A percentile compares a stretch with the other conserved stretches of the same genome.
phyloP scores from a whole-genome alignment of 2,113 vertebrate species.

The Astur gentilis region DNA sequence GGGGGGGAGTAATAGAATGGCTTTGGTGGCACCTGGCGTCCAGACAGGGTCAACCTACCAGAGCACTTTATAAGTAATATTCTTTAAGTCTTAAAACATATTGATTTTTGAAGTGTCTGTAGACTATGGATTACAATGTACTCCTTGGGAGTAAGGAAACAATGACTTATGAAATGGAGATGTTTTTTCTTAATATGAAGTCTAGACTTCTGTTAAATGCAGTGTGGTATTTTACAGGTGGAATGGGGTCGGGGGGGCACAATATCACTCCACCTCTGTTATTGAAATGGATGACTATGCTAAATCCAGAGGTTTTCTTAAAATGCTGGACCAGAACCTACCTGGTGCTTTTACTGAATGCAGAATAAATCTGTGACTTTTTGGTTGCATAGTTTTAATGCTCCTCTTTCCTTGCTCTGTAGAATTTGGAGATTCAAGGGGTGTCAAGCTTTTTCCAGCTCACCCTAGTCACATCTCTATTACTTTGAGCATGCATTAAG shows the following conservation, averaged over 20 bases:
- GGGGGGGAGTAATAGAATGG: too few species aligned
- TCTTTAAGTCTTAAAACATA: not conserved
- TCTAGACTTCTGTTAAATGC: not conserved
- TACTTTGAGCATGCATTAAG: not conserved
- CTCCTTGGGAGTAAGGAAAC: not conserved
- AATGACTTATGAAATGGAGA: not conserved
- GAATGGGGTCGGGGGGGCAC: fast-evolving
- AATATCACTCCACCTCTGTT: not conserved
- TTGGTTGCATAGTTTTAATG: not conserved
- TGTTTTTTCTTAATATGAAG: not conserved
- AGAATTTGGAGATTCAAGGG: not conserved
- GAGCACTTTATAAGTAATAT: not conserved
- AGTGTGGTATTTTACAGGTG: not conserved
- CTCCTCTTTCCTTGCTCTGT: not conserved
- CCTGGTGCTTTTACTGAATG: not conserved
- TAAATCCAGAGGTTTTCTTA: not conserved
- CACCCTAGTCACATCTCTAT: not conserved
- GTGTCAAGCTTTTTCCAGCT: not conserved
- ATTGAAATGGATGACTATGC: not conserved
- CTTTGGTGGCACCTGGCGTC: too few species aligned
- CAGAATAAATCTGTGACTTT: not conserved
- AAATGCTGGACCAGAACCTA: not conserved
- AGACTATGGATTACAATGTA: not conserved
- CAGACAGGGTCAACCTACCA: too few species aligned
- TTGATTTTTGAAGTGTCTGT: not conserved